Evolutionary conservation across 2,113 vertebrate genomes (phyloP).

Genomic region (Bucco capensis): DNA sequence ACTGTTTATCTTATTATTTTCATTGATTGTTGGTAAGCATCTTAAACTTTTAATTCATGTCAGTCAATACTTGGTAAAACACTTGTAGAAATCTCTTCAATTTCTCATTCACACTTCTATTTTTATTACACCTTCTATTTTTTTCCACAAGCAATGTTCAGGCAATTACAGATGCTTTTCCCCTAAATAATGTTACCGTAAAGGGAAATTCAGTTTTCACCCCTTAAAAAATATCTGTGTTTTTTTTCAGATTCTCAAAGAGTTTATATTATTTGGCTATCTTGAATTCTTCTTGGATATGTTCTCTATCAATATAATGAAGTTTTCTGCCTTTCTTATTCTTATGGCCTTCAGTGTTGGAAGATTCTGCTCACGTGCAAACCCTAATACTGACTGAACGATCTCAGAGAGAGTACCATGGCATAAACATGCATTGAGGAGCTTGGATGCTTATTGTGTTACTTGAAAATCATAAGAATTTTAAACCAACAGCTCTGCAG

Average conservation of each 20-base stretch:
- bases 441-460: not conserved
- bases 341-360: not conserved
- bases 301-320: not conserved
- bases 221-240: no score
- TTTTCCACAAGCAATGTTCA: not conserved
- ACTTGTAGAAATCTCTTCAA: not conserved
- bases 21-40: not conserved
- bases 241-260: not conserved
- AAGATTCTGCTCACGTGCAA: not conserved
- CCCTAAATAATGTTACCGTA: not conserved
- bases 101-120: not conserved
- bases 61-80: not conserved
- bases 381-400: not conserved
- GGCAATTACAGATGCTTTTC: not conserved
- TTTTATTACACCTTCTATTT: not conserved
- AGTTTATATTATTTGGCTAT: not conserved
- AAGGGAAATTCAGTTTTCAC: not conserved
- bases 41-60: not conserved
- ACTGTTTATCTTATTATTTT: not conserved
- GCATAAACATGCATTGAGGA: not conserved
- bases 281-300: not conserved
- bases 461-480: not conserved
- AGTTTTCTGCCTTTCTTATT: not conserved
- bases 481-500: not conserved
- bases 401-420: not conserved